These are phyloP conservation scores for Lamprotornis superbus DNA, from an alignment of 2,113 vertebrate genomes.

Conservation along the genomic window DNA sequence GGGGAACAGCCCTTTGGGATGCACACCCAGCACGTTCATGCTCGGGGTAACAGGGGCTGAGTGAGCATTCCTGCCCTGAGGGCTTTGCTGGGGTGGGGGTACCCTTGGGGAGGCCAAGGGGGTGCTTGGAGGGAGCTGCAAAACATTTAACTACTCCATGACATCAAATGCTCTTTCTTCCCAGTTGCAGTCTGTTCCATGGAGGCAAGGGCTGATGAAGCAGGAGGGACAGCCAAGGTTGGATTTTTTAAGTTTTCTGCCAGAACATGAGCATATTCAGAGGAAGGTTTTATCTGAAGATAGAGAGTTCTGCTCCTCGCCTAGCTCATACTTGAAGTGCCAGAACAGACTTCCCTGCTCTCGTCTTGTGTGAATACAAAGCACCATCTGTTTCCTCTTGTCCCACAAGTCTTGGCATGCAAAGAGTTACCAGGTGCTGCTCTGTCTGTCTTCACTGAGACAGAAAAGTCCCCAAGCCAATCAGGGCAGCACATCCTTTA, in stretches of 20 bases:
- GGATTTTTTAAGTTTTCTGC: background rate
- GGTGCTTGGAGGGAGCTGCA: background rate
- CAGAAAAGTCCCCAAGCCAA: background rate
- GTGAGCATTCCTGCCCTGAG: background rate
- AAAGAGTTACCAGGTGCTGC: conserved; percentile 45
- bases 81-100: background rate
- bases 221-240: background rate
- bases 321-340: background rate
- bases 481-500: background rate
- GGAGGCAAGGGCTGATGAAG: background rate
- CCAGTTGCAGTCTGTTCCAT: background rate
- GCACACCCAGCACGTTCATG: rapidly evolving
- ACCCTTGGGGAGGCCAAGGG: background rate
- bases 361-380: background rate
- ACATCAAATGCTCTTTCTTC: background rate
- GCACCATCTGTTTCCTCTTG: conserved; percentile 48
- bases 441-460: background rate
- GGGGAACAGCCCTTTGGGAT: background rate
- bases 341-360: conserved; percentile 36
- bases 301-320: background rate
- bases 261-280: conserved; percentile 3
- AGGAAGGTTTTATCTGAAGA: background rate
- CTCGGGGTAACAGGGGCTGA: background rate
- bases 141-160: background rate
- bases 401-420: background rate